Conservation (phyloP, 2,888 invertebrate genomes). For the Leptinotarsa tumamoca region DNA sequence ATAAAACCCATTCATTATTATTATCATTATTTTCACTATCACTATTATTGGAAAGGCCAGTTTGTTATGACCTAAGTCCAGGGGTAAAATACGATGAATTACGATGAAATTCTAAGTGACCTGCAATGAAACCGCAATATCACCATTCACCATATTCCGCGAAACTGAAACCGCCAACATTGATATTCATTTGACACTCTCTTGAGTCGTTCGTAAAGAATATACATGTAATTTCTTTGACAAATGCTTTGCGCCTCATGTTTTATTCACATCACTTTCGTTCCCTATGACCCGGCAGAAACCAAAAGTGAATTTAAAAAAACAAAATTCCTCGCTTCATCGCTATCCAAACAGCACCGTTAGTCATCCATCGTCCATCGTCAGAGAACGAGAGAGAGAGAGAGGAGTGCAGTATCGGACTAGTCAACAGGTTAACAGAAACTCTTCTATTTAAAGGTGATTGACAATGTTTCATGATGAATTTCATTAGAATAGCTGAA, state of each 20-base stretch:
- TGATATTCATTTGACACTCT: slow-evolving; percentile 10
- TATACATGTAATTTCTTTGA: neutral
- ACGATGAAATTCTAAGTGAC: neutral
- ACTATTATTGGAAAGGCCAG: too few relatives aligned
- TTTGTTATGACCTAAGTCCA: neutral
- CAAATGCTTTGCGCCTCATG: slow-evolving; percentile 9
- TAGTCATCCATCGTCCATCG: slow-evolving; percentile 14
- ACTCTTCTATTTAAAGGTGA: too few relatives aligned
- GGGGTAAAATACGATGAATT: neutral
- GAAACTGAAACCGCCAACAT: neutral
- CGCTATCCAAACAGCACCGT: slow-evolving; percentile 16
- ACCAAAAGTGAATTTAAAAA: slow-evolving; percentile 19
- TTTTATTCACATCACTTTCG: slow-evolving; percentile 14
- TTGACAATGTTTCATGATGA: too few relatives aligned
- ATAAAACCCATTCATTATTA: too few relatives aligned
- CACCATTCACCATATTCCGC: neutral
- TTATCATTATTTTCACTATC: too few relatives aligned
- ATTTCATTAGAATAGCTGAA: too few relatives aligned
- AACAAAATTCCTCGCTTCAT: slow-evolving; percentile 19
- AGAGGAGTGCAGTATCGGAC: neutral
- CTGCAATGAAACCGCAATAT: neutral
- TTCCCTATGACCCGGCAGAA: slow-evolving; percentile 17
- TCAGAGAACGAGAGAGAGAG: neutral
- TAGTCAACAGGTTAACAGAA: neutral
- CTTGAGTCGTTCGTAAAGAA: neutral